Evolutionary conservation across 1,140 invertebrate species (phyloP).

Genomic region (Pachyrhynchus sulphureomaculatus): DNA sequence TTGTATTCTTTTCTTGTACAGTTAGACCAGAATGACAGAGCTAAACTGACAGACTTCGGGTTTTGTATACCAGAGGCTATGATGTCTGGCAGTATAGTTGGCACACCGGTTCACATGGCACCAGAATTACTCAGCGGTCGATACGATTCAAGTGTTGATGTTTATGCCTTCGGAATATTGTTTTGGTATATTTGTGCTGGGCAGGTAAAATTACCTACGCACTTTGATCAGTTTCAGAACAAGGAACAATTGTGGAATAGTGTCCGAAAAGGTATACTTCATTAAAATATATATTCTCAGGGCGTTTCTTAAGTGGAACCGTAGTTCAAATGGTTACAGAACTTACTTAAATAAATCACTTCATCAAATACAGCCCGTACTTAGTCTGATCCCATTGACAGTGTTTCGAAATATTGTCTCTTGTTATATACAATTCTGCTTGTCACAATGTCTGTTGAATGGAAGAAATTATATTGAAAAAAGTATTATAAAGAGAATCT

Average conservation of each 20-base stretch:
- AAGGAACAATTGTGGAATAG: slow-evolving; percentile 87
- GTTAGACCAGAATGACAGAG: slow-evolving; percentile 72
- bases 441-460: no score
- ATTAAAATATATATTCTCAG: no score
- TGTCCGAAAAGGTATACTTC: slow-evolving; percentile 73
- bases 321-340: no score
- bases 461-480: no score
- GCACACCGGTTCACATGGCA: slow-evolving; percentile 91
- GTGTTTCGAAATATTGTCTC: no score
- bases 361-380: no score
- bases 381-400: no score
- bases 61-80: slow-evolving; percentile 92
- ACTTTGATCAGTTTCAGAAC: slow-evolving; percentile 84
- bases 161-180: slow-evolving; percentile 89
- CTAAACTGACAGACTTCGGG: slow-evolving; percentile 84
- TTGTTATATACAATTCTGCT: no score
- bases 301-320: no score
- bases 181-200: slow-evolving; percentile 92
- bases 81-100: slow-evolving; percentile 84
- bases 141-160: slow-evolving; percentile 85
- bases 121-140: slow-evolving; percentile 81
- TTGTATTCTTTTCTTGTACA: slow-evolving; percentile 24
- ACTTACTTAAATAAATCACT: no score
- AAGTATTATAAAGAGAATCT: no score
- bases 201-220: slow-evolving; percentile 73